Conservation (phyloP, 1,140 invertebrate genomes). For the Heliconius himera region DNA sequence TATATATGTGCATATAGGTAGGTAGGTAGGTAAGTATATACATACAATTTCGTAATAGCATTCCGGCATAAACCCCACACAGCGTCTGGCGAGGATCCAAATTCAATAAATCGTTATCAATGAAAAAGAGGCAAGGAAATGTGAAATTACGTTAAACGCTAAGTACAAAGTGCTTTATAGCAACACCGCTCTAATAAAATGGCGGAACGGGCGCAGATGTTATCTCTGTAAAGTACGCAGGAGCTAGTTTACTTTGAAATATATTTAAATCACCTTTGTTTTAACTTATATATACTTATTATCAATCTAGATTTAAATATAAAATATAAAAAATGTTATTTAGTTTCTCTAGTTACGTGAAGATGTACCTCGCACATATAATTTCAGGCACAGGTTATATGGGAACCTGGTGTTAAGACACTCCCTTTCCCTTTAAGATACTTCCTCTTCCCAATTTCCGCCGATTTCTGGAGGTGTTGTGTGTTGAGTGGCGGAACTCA, state of each 20-base stretch:
- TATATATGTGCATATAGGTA: neutral
- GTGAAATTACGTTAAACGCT: conserved; percentile 15
- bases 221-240: conserved; percentile 9
- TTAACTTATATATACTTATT: neutral
- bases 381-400: no score
- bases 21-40: neutral
- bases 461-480: no score
- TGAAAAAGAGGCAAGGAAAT: conserved; percentile 18
- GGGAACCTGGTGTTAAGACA: no score
- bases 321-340: no score
- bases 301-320: no score
- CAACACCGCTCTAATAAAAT: conserved; percentile 14
- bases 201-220: conserved; percentile 12
- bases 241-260: conserved; percentile 8
- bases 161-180: conserved; percentile 20
- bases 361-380: no score
- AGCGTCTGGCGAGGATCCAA: conserved; percentile 11
- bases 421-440: no score
- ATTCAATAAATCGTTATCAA: conserved; percentile 23
- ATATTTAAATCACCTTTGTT: neutral
- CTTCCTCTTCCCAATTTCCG: no score
- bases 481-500: no score
- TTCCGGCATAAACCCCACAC: conserved; percentile 8
- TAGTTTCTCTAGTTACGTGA: no score
- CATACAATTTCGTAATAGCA: conserved; percentile 19